Conservation (phyloP, 2,113 vertebrate genomes). For the Chaetura pelagica region DNA sequence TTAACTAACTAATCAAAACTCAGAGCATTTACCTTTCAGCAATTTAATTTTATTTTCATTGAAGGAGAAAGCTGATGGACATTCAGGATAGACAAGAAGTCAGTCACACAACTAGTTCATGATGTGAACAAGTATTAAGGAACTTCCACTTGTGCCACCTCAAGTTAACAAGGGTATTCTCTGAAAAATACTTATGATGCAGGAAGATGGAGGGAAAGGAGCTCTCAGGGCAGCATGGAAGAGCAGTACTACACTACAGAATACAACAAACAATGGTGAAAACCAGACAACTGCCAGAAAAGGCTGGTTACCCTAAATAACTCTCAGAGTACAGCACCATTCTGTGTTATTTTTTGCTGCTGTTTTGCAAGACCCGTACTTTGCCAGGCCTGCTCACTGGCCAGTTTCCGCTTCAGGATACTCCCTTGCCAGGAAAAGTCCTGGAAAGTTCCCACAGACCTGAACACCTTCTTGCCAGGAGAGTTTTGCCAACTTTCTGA, state of each 20-base stretch:
- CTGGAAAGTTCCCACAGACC: not conserved
- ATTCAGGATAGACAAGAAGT: not conserved
- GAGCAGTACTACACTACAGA: not conserved
- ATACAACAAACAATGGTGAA: not conserved
- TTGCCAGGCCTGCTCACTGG: not conserved
- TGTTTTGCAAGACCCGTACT: not conserved
- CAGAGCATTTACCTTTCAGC: not conserved
- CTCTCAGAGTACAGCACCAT: fast-evolving
- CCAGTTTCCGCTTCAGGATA: not conserved
- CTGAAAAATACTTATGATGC: not conserved
- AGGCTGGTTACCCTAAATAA: not conserved
- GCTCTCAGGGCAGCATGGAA: fast-evolving
- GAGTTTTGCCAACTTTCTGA: not conserved
- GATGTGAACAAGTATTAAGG: not conserved
- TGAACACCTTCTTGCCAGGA: not conserved
- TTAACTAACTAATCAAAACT: not conserved
- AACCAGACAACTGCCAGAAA: not conserved
- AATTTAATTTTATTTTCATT: not conserved
- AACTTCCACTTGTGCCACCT: not conserved
- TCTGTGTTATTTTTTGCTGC: not conserved
- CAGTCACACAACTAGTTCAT: not conserved
- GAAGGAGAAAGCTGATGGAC: not conserved
- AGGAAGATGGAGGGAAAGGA: not conserved
- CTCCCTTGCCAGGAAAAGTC: not conserved
- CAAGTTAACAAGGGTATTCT: not conserved